These are phyloP conservation scores for Bombylius major DNA, from an alignment of 2,888 invertebrate species.

Conservation along the genomic window DNA sequence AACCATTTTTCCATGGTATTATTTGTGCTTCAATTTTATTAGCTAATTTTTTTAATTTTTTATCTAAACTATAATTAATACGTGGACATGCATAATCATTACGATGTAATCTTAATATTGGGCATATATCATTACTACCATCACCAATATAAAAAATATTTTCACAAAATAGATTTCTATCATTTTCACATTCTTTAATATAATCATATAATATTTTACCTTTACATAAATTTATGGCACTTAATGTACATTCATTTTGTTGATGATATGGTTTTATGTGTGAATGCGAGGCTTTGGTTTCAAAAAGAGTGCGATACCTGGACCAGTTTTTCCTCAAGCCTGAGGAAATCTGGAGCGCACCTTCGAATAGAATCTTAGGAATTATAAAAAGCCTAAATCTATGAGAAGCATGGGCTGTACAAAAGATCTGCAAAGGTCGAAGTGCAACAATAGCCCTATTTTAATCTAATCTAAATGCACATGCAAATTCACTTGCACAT, in stretches of 20 bases:
- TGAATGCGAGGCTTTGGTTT: too few species aligned
- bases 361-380: too few species aligned
- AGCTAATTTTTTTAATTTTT: conserved; percentile 23
- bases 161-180: conserved; percentile 39
- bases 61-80: conserved; percentile 38
- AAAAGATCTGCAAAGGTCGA: too few species aligned
- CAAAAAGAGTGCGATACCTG: too few species aligned
- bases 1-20: conserved; percentile 29
- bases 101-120: conserved; percentile 45
- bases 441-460: too few species aligned
- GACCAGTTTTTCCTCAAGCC: too few species aligned
- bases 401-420: too few species aligned
- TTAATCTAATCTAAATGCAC: too few species aligned
- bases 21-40: conserved; percentile 22
- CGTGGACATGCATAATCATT: conserved; percentile 56
- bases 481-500: too few species aligned
- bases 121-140: conserved; percentile 69
- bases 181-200: conserved; percentile 38
- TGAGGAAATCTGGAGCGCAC: too few species aligned
- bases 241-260: conserved; percentile 55
- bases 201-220: conserved; percentile 57
- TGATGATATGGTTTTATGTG: conserved; percentile 53
- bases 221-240: conserved; percentile 66
- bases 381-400: too few species aligned
- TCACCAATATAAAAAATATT: conserved; percentile 59